phyloP scores from a whole-genome alignment of 2,888 invertebrate species.

The Epistrophe eligans region DNA sequence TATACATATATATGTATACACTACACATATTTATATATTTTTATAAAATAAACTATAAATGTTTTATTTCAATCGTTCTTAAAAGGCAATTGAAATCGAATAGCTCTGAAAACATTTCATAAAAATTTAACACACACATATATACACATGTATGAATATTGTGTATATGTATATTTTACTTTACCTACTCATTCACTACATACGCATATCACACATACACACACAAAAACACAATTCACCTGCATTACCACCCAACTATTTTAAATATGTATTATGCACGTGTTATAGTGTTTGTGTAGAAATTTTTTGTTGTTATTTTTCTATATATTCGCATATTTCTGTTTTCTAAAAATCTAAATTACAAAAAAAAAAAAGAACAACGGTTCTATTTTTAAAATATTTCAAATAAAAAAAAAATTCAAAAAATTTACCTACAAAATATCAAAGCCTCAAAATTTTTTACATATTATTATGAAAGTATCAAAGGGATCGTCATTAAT shows the following conservation, averaged over 20 bases:
- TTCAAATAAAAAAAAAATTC: slow-evolving; percentile 4
- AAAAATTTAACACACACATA: slow-evolving; percentile 62
- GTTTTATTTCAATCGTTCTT: slow-evolving; percentile 77
- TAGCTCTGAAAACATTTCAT: slow-evolving; percentile 77
- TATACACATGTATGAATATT: no score
- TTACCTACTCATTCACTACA: slow-evolving; percentile 56
- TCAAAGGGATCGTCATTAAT: no score
- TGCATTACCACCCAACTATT: slow-evolving; percentile 34
- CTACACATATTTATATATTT: slow-evolving; percentile 16
- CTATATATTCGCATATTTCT: slow-evolving; percentile 54
- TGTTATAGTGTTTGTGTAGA: slow-evolving; percentile 26
- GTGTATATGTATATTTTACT: neutral
- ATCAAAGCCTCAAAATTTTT: neutral
- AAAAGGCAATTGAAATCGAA: slow-evolving; percentile 84
- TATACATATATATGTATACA: slow-evolving; percentile 6
- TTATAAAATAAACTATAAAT: slow-evolving; percentile 36
- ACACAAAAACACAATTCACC: slow-evolving; percentile 55
- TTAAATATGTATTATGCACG: slow-evolving; percentile 4
- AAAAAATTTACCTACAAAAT: neutral
- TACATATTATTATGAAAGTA: no score
- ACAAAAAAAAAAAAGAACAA: slow-evolving; percentile 35
- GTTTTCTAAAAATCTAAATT: slow-evolving; percentile 18
- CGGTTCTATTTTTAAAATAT: slow-evolving; percentile 48
- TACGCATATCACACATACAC: slow-evolving; percentile 52
- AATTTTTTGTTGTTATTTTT: slow-evolving; percentile 35